Base-by-base conservation (phyloP, 2,888 invertebrate species). In the Drosophila ezoana region DNA sequence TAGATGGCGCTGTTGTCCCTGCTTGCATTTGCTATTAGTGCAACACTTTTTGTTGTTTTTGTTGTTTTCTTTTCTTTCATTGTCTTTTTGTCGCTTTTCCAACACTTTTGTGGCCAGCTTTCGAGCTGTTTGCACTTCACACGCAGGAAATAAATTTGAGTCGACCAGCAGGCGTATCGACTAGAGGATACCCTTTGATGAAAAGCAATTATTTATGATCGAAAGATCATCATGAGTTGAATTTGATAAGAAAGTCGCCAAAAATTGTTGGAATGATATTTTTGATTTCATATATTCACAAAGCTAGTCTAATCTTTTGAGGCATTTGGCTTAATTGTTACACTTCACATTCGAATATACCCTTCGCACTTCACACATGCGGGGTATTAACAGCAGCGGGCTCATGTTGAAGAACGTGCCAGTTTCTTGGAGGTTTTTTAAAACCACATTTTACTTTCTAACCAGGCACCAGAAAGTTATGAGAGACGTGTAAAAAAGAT, bases 1-100 rank as follows among this genome's bases (percentile, higher is more conserved):
- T 69, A 76, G 72, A 65, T 65, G 76, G 67, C 81, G 66, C 73
- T 63, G 28, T 49, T 65, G 16, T 44, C 16, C 9, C 44, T 59
- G 66, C 74, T 64, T 75, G 57, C 58, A 35, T 64, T 59, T 63
- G 32, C 49, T 48, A 64, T 57, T 70, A 65, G 70, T 44, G 54
- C 41, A 44, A 47, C 52, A 49, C 48, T 60, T 28, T 11, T 44
- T 37, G 35, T 43, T 28, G 28, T 18, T 28, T 11, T 37, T 37
- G 23, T 43, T 23, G 6, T 23, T 23, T 28, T 52, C 33, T 13
- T 13, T 4, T 32, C 11, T 28, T 8, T 28, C 28, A 8, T 28
- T 28, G 28, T 28, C 28, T 28, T 56, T 47, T 41, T 47, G 28
- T 40, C 72, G 37, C 63, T 47, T 43, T 62, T 40, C 43, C 51